These are phyloP conservation scores for Oenanthe melanoleuca DNA, from an alignment of 2,113 vertebrate genomes.

Conservation along the genomic window DNA sequence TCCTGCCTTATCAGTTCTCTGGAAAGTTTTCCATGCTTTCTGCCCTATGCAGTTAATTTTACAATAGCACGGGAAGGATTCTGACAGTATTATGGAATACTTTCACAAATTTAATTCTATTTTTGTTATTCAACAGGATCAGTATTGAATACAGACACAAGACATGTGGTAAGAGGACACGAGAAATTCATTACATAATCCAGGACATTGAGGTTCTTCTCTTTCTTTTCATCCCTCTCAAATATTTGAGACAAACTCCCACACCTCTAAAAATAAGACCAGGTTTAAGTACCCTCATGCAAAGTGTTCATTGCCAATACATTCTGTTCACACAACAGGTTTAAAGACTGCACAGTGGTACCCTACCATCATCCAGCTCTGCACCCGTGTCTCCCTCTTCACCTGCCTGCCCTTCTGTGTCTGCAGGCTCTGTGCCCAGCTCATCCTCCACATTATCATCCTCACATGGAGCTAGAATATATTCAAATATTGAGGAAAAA, in stretches of 20 bases:
- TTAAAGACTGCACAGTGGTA: neutral
- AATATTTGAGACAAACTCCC: neutral
- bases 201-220: neutral
- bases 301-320: neutral
- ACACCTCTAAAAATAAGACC: neutral
- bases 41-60: neutral
- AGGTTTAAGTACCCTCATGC: neutral
- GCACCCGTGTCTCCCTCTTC: constrained; percentile 83
- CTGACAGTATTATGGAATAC: neutral
- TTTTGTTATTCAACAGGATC: neutral
- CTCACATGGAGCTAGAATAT: constrained; percentile 83
- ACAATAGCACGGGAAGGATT: neutral
- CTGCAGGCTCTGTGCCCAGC: constrained; percentile 81
- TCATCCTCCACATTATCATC: constrained; percentile 84
- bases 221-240: neutral
- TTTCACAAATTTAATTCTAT: neutral
- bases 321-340: neutral
- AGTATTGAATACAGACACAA: neutral
- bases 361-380: constrained; percentile 90
- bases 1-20: neutral
- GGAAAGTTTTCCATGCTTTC: neutral
- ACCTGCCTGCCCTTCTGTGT: constrained; percentile 82
- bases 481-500: constrained; percentile 41
- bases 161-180: neutral
- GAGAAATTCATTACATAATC: neutral